A percentile compares a stretch with the other conserved stretches of the same genome.
These are phyloP conservation scores for Ornithoptera priamus DNA, from an alignment of 2,888 invertebrate genomes.

Conservation along the genomic window DNA sequence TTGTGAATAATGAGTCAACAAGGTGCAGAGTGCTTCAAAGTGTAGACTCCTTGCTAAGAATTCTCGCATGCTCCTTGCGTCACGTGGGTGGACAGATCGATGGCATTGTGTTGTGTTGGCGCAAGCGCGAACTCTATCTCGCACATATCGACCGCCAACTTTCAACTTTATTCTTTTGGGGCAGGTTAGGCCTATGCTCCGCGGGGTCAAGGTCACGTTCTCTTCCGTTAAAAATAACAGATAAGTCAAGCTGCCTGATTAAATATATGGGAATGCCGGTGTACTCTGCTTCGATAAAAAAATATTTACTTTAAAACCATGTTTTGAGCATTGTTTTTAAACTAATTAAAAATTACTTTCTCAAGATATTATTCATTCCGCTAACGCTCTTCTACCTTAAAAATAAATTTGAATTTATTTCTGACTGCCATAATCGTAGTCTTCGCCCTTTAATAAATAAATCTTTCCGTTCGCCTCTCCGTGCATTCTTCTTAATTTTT, in stretches of 20 bases:
- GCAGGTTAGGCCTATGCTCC: constrained; percentile 80
- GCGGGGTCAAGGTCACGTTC: constrained; percentile 76
- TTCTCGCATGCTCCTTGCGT: constrained; percentile 77
- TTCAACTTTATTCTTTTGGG: constrained; percentile 74
- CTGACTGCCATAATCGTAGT: too few relatives aligned
- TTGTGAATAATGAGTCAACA: constrained; percentile 17
- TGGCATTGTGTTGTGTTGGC: constrained; percentile 56
- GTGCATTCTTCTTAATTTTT: too few relatives aligned
- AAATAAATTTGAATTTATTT: too few relatives aligned
- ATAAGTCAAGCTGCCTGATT: neutral
- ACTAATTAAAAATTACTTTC: too few relatives aligned
- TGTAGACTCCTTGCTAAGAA: constrained; percentile 65
- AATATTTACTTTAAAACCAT: too few relatives aligned
- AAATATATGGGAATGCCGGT: too few relatives aligned
- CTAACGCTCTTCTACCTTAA: too few relatives aligned
- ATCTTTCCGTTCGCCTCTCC: too few relatives aligned
- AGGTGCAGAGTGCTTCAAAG: constrained; percentile 12
- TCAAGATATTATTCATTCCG: too few relatives aligned
- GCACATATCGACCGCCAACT: constrained; percentile 72
- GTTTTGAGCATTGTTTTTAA: too few relatives aligned
- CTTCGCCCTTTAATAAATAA: too few relatives aligned
- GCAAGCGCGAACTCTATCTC: constrained; percentile 69
- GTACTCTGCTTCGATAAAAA: too few relatives aligned
- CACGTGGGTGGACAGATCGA: constrained; percentile 77
- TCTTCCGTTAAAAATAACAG: constrained; percentile 40